Percentiles rank a stretch among this genome's conserved stretches.
Conservation (phyloP, 2,797 vertebrate species). For the Macropodus opercularis region DNA sequence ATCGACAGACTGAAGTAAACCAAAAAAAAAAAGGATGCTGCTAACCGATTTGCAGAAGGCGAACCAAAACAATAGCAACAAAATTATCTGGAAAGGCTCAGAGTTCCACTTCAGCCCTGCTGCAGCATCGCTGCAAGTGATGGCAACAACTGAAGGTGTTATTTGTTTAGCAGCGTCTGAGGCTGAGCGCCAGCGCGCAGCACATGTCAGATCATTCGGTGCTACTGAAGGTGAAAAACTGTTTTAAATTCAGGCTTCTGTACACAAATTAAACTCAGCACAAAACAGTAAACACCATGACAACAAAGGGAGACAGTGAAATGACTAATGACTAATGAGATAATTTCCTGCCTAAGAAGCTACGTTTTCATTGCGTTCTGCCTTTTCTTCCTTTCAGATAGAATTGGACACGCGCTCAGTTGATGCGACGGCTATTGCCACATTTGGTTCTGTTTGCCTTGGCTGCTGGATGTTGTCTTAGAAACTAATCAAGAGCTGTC, state of each 20-base stretch:
- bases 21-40: constrained; percentile 46
- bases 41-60: constrained; percentile 46
- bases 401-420: constrained; percentile 54
- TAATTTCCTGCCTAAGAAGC: constrained; percentile 49
- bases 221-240: constrained; percentile 18
- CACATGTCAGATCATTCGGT: constrained; percentile 16
- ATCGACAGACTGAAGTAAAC: constrained; percentile 57
- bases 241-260: constrained; percentile 31
- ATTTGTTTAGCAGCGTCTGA: constrained; percentile 40
- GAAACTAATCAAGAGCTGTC: constrained; percentile 69
- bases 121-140: constrained; percentile 29
- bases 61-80: constrained; percentile 40
- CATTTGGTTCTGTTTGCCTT: constrained; percentile 65
- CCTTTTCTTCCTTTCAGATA: constrained; percentile 22
- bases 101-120: constrained; percentile 45
- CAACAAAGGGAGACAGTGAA: constrained; percentile 25
- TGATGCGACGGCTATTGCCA: constrained; percentile 56
- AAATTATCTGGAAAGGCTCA: constrained; percentile 45
- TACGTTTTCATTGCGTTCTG: constrained; percentile 27
- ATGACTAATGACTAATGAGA: constrained; percentile 46
- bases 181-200: constrained; percentile 21
- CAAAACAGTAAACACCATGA: constrained; percentile 27
- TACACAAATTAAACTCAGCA: constrained; percentile 13
- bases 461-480: constrained; percentile 57
- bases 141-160: constrained; percentile 22